Conservation (phyloP, 2,888 invertebrate species). For the Rhamphomyia laevipes region DNA sequence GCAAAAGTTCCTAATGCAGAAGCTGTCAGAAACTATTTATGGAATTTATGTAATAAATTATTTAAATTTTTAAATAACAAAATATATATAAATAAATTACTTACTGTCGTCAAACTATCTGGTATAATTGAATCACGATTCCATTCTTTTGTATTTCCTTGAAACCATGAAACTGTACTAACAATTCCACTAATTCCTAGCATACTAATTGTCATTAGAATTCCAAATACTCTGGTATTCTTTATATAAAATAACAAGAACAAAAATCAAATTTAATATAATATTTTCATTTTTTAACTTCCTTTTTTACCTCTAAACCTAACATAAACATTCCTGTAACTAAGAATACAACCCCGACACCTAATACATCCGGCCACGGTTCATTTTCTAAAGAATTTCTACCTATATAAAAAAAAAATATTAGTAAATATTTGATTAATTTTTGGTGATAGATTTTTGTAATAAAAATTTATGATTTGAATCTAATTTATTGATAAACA, state of each 20-base stretch:
- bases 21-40: conserved; percentile 26
- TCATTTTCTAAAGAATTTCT: conserved; percentile 38
- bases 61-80: no score
- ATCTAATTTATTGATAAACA: no score
- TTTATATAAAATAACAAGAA: conserved; percentile 12
- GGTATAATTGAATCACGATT: conserved; percentile 30
- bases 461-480: not conserved
- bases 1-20: conserved; percentile 30
- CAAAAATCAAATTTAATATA: not conserved
- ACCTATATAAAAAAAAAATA: no score
- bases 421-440: not conserved
- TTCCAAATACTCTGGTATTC: conserved; percentile 36
- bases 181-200: conserved; percentile 33
- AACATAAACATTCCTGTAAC: conserved; percentile 46
- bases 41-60: not conserved
- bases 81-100: conserved; percentile 15
- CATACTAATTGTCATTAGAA: conserved; percentile 35
- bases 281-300: not conserved
- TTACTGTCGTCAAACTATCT: conserved; percentile 34
- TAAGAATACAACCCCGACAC: conserved; percentile 43
- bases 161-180: conserved; percentile 29
- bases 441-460: not conserved
- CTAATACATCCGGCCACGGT: conserved; percentile 47
- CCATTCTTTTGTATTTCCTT: conserved; percentile 32
- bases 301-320: conserved; percentile 42